Base-by-base conservation (phyloP, 2,797 vertebrate genomes). In the Masticophis lateralis region DNA sequence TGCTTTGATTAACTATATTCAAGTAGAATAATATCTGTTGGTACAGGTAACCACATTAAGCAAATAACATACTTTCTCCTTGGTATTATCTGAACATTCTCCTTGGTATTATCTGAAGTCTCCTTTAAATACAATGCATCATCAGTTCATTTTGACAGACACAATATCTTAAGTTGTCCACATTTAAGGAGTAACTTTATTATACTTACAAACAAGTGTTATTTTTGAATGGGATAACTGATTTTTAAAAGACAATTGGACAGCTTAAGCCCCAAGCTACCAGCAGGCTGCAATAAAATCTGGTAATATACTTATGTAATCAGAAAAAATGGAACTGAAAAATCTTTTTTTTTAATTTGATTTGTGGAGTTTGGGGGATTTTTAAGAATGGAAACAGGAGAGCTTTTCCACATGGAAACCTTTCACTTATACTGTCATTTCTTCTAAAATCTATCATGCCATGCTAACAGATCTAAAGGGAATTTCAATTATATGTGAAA, bases 1-100 rank as follows among this genome's bases (percentile, higher is more conserved):
- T 97, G 96, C 95, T 94, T 96, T 89, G 63, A 97, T 96, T 97
- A 97, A 97, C 96, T 97, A 95, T 32, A 87, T 96, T 97, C 95
- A 98, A 98, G 97, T 97, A 97, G 98, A 97, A 96, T 69, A 97
- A 97, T 83, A 96, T 93, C 69, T 95, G 97, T 96, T 97, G 97
- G 97, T 98, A 98, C 97, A 97, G 96, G 95, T 98, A 90, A 66
- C 55, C 43, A 66, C 18, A 53, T 53, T 51, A 90, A 90, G 94
- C 97, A 96, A 97, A 93, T 95, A 96, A 96, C 28, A 63, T 28
- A 47, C 25, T 97, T 96, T 96, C 93, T 94, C 96, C 92, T 79
- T 55, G 94, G 92, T 95, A 96, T 98, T 93, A 96, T 95, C 97
- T 94, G 96, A 94, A 92, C 96, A 96, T 93, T 97, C 93, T 94